phyloP scores from a whole-genome alignment of 1,140 invertebrate species.

The Sinella curviseta region DNA sequence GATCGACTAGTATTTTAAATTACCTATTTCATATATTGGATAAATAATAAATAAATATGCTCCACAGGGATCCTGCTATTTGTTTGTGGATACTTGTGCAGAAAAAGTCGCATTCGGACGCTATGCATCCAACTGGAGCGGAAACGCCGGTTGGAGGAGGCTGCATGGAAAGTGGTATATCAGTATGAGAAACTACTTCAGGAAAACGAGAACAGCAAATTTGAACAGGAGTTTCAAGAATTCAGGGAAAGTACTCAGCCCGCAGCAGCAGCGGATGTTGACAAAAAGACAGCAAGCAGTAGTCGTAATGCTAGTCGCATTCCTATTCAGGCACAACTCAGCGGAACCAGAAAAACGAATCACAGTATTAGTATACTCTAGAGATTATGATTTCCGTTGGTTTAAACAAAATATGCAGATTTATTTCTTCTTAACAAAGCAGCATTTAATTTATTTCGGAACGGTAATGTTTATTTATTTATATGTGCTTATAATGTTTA shows the following conservation, averaged over 20 bases:
- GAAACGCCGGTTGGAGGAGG: background rate
- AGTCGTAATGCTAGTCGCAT: too few species aligned
- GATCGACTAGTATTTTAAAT: background rate
- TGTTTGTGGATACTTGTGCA: background rate
- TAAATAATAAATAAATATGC: background rate
- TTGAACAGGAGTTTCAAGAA: background rate
- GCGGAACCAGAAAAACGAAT: too few species aligned
- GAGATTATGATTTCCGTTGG: too few species aligned
- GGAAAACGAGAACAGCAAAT: background rate
- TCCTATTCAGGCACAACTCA: too few species aligned
- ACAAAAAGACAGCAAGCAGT: background rate
- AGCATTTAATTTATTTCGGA: too few species aligned
- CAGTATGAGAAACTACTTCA: background rate
- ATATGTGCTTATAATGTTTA: too few species aligned
- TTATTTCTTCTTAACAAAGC: too few species aligned
- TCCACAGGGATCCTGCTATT: background rate
- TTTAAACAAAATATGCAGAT: too few species aligned
- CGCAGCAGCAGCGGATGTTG: background rate
- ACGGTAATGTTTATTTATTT: too few species aligned
- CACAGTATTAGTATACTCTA: too few species aligned
- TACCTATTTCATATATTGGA: background rate
- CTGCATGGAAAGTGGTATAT: constrained; percentile 15
- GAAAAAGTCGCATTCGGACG: background rate
- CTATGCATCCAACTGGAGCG: background rate
- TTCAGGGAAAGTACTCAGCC: background rate